Percentiles rank a stretch among this genome's conserved stretches.
Evolutionary conservation across 2,797 vertebrate species (phyloP).

Genomic region (Neomorphus geoffroyi): DNA sequence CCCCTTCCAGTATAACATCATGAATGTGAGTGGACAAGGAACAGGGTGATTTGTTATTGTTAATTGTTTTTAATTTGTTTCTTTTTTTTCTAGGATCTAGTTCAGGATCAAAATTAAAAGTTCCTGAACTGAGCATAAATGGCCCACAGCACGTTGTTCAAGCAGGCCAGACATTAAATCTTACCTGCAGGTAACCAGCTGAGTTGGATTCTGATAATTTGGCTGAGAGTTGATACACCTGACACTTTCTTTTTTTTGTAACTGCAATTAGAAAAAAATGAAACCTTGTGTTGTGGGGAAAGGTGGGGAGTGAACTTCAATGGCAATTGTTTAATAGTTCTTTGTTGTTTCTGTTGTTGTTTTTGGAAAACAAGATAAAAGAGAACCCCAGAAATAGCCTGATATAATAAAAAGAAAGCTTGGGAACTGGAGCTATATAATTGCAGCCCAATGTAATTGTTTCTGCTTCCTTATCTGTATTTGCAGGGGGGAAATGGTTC

Average conservation of each 20-base stretch:
- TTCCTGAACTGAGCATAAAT: slow-evolving; percentile 86
- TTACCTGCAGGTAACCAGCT: slow-evolving; percentile 90
- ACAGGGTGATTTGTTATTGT: slow-evolving; percentile 19
- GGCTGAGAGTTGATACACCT: not conserved
- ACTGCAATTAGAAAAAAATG: slow-evolving; percentile 4
- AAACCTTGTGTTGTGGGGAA: slow-evolving; percentile 5
- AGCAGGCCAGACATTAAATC: slow-evolving; percentile 85
- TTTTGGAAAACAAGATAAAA: slow-evolving; percentile 65
- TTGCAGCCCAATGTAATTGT: slow-evolving; percentile 52
- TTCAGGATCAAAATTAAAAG: slow-evolving; percentile 83
- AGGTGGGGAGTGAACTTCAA: slow-evolving; percentile 66
- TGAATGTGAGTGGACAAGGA: not conserved
- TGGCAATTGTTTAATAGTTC: slow-evolving; percentile 54
- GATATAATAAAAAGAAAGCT: slow-evolving; percentile 53
- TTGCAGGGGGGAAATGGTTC: slow-evolving; percentile 87
- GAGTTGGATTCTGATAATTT: not conserved
- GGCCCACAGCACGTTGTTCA: slow-evolving; percentile 82
- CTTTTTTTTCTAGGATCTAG: slow-evolving; percentile 81
- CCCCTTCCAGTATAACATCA: not conserved
- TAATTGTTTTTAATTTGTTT: slow-evolving; percentile 45
- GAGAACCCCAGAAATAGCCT: slow-evolving; percentile 46
- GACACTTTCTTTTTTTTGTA: not conserved
- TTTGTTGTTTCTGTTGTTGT: slow-evolving; percentile 62
- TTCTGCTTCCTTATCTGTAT: slow-evolving; percentile 70
- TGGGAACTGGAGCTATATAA: slow-evolving; percentile 49